Conservation (phyloP, 2,797 vertebrate species). For the Prionace glauca region DNA sequence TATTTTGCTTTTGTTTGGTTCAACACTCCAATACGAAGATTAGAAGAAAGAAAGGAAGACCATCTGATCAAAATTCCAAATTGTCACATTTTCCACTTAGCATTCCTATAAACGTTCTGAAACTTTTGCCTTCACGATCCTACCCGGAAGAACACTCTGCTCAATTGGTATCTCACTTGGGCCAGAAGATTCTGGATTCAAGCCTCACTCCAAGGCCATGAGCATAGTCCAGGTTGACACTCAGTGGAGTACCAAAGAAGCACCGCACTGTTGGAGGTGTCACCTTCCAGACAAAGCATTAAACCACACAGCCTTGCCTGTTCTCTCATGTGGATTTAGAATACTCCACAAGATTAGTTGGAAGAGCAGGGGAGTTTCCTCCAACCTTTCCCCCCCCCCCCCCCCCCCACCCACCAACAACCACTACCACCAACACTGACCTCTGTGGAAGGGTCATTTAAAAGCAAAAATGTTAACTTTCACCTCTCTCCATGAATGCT, state of each 20-base stretch:
- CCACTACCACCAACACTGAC: neutral
- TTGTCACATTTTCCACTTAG: too few species aligned
- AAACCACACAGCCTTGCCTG: neutral
- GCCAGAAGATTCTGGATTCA: neutral
- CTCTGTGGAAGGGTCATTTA: too few species aligned
- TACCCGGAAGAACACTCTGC: neutral
- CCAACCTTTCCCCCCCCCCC: accelerated
- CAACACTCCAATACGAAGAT: neutral
- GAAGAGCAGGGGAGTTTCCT: neutral
- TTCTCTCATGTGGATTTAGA: neutral
- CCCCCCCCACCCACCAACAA: neutral
- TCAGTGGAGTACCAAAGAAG: neutral
- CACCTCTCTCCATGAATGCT: too few species aligned
- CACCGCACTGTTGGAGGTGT: neutral
- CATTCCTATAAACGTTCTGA: neutral
- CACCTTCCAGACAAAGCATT: neutral
- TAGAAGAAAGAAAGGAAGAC: neutral
- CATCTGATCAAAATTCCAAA: neutral
- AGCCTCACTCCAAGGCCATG: neutral
- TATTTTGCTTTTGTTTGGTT: neutral
- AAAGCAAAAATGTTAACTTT: too few species aligned
- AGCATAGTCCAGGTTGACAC: neutral
- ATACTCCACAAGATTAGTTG: neutral
- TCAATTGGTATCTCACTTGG: neutral
- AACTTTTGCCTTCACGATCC: neutral